Base-by-base conservation (phyloP, 2,888 invertebrate genomes). In the Palloptera scutellata region DNA sequence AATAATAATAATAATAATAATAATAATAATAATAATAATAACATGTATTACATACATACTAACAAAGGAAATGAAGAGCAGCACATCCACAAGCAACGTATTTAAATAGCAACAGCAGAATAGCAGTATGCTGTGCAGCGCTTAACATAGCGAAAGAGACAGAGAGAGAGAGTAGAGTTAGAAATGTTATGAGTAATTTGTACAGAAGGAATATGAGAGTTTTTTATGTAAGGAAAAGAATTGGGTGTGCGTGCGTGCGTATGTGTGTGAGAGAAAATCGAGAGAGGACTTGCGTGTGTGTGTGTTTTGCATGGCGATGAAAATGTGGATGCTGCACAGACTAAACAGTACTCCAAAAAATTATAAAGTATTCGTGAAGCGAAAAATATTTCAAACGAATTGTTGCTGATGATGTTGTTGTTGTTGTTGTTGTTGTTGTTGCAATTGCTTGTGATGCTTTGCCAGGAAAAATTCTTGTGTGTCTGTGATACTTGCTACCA, bases 401-500 rank as follows among this genome's bases (percentile, higher is more conserved):
- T 48, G 30, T 11, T 45, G 45, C 13, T 30, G 45, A 52, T 58
- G 51, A 3, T 51, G 12, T 15, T 60, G 55, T 11, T 45, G 45
- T 19, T 30, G 45, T 59, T 58, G 51, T 15, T 51, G 12, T 15
- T 60, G 55, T 43, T 61, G 41, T 15, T 41, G 61, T 19, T 15
- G 60, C 41, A 43, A n/a, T 60, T 67, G 62, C 59, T 30, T 45
- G 8, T 48, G 62, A 12, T 51, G 66, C 30, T 30, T 30, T 61
- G 65, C 67, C 67, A 67, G 66, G 72, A 70, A 64, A 61, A 63
- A 52, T 61, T 2, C 3, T 30, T 69, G 63, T 61, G 64, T 61
- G 63, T 61, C 62, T 61, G 30, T 30, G 30, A 30, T 30, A 30
- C 30, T 30, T 15, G 48, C 48, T 48, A 48, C 3, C 11, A 48